Evolutionary conservation across 2,113 vertebrate species (phyloP).

Genomic region (Marmota monax): DNA sequence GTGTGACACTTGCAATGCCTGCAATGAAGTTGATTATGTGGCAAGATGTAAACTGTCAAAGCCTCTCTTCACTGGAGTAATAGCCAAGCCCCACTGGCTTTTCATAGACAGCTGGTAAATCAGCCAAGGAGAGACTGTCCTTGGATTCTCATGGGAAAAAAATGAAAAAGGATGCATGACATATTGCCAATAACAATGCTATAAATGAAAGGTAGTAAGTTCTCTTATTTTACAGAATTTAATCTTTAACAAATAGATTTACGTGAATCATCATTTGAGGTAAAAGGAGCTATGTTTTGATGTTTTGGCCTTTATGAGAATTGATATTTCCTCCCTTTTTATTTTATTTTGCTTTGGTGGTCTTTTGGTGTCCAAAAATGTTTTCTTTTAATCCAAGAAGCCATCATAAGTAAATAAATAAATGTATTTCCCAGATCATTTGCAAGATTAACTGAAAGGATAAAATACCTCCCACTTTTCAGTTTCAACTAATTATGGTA

Average conservation of each 20-base stretch:
- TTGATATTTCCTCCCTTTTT: not conserved
- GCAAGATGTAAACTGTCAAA: slow-evolving; percentile 52
- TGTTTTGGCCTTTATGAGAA: not conserved
- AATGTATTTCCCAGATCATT: not conserved
- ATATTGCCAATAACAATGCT: not conserved
- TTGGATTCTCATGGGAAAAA: not conserved
- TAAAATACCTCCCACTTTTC: slow-evolving; percentile 29
- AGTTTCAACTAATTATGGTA: not conserved
- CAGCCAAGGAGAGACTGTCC: not conserved
- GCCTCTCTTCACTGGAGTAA: slow-evolving; percentile 45
- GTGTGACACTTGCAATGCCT: slow-evolving; percentile 61
- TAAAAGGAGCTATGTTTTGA: slow-evolving; percentile 34
- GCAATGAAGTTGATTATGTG: slow-evolving; percentile 48
- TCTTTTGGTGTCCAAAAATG: not conserved
- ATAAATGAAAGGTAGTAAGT: not conserved
- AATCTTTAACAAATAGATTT: slow-evolving; percentile 52
- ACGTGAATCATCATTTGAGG: slow-evolving; percentile 32
- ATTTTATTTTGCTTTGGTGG: slow-evolving; percentile 4
- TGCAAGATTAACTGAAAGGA: slow-evolving; percentile 10
- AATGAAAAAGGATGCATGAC: not conserved
- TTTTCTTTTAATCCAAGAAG: not conserved
- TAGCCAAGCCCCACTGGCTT: slow-evolving; percentile 48
- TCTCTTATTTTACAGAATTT: not conserved
- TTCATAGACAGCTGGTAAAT: slow-evolving; percentile 72
- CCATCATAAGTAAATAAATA: not conserved